Conservation (phyloP, 2,888 invertebrate species). For the Trimorus sp. region DNA sequence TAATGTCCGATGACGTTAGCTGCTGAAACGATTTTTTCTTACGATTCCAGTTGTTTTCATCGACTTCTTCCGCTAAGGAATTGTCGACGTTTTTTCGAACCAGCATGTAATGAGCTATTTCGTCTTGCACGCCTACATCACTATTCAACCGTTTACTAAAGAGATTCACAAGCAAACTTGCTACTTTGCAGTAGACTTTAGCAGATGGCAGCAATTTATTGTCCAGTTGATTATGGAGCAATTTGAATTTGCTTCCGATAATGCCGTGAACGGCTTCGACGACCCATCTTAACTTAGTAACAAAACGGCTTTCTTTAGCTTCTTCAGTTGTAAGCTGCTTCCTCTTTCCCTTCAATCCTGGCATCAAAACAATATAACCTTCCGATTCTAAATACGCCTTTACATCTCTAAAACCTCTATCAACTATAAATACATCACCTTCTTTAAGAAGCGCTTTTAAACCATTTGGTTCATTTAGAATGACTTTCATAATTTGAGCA, state of each 20-base stretch:
- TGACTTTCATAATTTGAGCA: slow-evolving; percentile 57
- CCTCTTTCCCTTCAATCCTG: slow-evolving; percentile 67
- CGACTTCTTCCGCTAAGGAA: slow-evolving; percentile 26
- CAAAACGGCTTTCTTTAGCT: slow-evolving; percentile 65
- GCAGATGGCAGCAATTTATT: slow-evolving; percentile 37
- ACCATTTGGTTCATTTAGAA: slow-evolving; percentile 33
- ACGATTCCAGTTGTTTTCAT: slow-evolving; percentile 48
- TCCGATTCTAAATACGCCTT: slow-evolving; percentile 24
- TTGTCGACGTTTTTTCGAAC: slow-evolving; percentile 7
- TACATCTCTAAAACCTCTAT: slow-evolving; percentile 34
- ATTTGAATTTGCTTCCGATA: slow-evolving; percentile 42
- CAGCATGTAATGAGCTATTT: slow-evolving; percentile 24
- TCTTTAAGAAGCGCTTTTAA: slow-evolving; percentile 28
- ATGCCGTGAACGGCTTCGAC: slow-evolving; percentile 63
- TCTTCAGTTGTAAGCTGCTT: slow-evolving; percentile 66
- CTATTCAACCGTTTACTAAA: slow-evolving; percentile 16
- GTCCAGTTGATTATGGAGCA: slow-evolving; percentile 41
- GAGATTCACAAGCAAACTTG: slow-evolving; percentile 4
- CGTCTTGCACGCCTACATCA: background rate
- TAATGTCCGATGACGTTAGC: slow-evolving; percentile 27
- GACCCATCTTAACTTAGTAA: slow-evolving; percentile 66
- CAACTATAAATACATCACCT: slow-evolving; percentile 1
- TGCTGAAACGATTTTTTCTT: slow-evolving; percentile 40
- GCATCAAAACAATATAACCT: slow-evolving; percentile 31
- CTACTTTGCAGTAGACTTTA: slow-evolving; percentile 3